A percentile compares a stretch with the other conserved stretches of the same genome.
Evolutionary conservation across 2,888 invertebrate species (phyloP).

Genomic region (Stenurella melanura): DNA sequence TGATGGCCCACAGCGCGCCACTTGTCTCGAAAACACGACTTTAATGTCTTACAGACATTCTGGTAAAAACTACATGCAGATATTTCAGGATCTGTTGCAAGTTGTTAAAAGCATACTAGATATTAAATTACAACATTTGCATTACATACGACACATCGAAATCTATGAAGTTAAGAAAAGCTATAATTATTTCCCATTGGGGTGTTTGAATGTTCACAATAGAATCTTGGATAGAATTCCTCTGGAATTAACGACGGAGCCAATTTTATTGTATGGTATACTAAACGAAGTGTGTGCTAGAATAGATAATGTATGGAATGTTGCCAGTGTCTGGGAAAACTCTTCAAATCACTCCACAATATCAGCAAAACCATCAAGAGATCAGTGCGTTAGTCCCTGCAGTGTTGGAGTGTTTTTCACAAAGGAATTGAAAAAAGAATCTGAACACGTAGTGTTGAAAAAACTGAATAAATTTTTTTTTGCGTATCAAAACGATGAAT

Average conservation of each 20-base stretch:
- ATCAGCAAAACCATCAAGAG: background rate
- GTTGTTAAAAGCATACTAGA: conserved; percentile 57
- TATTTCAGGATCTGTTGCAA: conserved; percentile 56
- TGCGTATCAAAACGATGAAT: conserved; percentile 55
- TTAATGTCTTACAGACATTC: conserved; percentile 53
- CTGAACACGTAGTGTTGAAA: background rate
- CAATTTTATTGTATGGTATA: conserved; percentile 56
- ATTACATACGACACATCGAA: conserved; percentile 59
- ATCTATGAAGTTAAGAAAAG: conserved; percentile 46
- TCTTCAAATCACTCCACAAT: background rate
- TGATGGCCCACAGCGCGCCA: conserved; percentile 44
- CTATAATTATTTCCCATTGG: conserved; percentile 46
- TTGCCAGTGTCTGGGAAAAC: background rate
- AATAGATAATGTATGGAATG: conserved; percentile 35
- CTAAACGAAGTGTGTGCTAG: conserved; percentile 57
- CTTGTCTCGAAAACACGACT: conserved; percentile 58
- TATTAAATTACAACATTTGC: conserved; percentile 61
- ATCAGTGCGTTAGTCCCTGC: conserved; percentile 19
- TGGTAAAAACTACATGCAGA: conserved; percentile 32
- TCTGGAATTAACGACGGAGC: conserved; percentile 53
- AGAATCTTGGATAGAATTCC: conserved; percentile 55
- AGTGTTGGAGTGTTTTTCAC: conserved; percentile 14
- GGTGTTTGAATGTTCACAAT: conserved; percentile 56
- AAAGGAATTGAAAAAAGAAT: conserved; percentile 1
- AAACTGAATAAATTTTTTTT: conserved; percentile 36